Conservation (phyloP, 2,888 invertebrate genomes). For the Teinopalpus imperialis region DNA sequence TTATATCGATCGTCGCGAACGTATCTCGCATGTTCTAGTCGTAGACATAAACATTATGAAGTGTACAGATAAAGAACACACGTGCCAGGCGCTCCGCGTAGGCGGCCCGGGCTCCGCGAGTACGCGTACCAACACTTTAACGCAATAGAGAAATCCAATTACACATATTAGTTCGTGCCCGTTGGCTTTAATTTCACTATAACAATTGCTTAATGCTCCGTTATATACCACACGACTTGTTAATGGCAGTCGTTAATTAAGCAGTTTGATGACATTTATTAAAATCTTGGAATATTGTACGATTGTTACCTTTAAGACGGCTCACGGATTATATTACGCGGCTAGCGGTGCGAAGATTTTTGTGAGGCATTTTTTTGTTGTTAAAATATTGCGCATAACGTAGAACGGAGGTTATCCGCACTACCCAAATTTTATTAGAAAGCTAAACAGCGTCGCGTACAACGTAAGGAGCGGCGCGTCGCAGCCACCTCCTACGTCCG, state of each 20-base stretch:
- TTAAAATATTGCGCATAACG: constrained; percentile 1
- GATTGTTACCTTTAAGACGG: too few relatives aligned
- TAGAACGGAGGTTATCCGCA: constrained; percentile 27
- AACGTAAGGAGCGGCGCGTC: constrained; percentile 54
- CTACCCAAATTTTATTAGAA: constrained; percentile 65
- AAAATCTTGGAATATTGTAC: too few relatives aligned
- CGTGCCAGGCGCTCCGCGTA: constrained; percentile 43
- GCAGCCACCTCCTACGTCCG: constrained; percentile 50
- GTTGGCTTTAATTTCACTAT: constrained; percentile 23
- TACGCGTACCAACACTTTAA: constrained; percentile 1
- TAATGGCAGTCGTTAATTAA: neutral
- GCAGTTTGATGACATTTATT: too few relatives aligned
- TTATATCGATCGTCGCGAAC: constrained; percentile 37
- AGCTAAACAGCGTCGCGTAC: constrained; percentile 53
- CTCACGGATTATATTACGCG: too few relatives aligned
- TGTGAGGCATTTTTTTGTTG: neutral
- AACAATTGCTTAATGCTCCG: constrained; percentile 29
- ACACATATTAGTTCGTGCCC: constrained; percentile 10
- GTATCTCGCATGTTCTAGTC: constrained; percentile 35
- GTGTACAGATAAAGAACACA: constrained; percentile 40
- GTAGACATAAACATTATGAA: constrained; percentile 30
- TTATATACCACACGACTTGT: constrained; percentile 28
- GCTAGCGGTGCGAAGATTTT: neutral
- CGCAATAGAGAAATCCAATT: constrained; percentile 22
- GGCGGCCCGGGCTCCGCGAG: constrained; percentile 34